These are phyloP conservation scores for Apocrypta bakeri DNA, from an alignment of 1,140 invertebrate genomes.

Conservation along the genomic window DNA sequence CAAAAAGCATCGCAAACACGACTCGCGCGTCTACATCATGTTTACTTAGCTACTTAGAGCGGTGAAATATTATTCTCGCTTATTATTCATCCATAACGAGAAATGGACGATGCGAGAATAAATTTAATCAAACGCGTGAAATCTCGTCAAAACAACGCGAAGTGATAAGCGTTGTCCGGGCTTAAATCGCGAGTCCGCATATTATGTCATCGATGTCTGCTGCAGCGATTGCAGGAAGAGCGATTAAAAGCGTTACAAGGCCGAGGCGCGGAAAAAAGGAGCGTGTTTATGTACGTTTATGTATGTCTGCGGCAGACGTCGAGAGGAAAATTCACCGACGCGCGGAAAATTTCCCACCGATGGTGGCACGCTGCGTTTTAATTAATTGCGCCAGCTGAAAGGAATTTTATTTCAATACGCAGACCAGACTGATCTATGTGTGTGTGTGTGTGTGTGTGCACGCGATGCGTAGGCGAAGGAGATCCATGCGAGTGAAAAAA, in stretches of 20 bases:
- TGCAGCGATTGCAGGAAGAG: conserved; percentile 45
- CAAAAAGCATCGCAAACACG: background rate
- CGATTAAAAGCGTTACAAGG: conserved; percentile 54
- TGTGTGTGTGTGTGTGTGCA: background rate
- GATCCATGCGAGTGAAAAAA: no score
- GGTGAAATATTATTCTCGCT: no score
- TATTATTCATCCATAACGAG: no score
- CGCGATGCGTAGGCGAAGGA: no score
- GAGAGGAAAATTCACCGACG: conserved; percentile 1
- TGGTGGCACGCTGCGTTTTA: conserved; percentile 14
- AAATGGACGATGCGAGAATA: background rate
- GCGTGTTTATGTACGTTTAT: background rate
- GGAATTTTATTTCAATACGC: background rate
- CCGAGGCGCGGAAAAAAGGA: conserved; percentile 15
- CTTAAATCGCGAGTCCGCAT: background rate
- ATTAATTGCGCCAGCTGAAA: conserved; percentile 19
- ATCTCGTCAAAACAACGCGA: no score
- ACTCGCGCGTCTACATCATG: background rate
- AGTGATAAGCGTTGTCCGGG: conserved; percentile 37
- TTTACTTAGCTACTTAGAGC: background rate
- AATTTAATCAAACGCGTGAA: background rate
- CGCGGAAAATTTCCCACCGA: background rate
- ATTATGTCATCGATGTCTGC: conserved; percentile 47
- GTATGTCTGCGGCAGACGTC: background rate
- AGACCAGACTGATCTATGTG: no score